Percentiles rank a stretch among this genome's conserved stretches.
Evolutionary conservation across 1,140 invertebrate species (phyloP).

Genomic region (Hypsibius dujardini): DNA sequence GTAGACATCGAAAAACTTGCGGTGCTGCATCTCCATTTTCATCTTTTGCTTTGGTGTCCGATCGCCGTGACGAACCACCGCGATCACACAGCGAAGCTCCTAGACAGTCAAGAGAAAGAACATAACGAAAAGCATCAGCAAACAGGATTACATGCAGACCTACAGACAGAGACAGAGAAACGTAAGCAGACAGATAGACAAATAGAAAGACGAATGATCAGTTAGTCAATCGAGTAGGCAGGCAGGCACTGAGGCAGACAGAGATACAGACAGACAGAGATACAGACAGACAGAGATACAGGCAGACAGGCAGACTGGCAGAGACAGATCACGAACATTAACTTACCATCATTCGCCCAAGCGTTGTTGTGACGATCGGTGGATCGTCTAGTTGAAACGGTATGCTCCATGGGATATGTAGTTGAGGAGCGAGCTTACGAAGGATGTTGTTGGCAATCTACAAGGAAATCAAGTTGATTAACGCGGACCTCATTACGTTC

Average conservation of each 20-base stretch:
- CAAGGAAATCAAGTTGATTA: conserved; percentile 22
- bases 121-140: too few species aligned
- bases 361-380: conserved; percentile 93
- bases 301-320: too few species aligned
- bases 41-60: conserved; percentile 99
- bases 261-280: too few species aligned
- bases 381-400: conserved; percentile 94
- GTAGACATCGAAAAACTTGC: conserved; percentile 40
- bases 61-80: conserved; percentile 92
- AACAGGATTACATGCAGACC: too few species aligned
- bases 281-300: too few species aligned
- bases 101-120: too few species aligned
- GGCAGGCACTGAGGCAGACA: too few species aligned
- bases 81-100: conserved; percentile 87
- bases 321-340: too few species aligned
- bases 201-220: too few species aligned
- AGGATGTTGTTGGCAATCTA: conserved; percentile 58
- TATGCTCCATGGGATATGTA: conserved; percentile 89
- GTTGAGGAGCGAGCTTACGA: conserved; percentile 70
- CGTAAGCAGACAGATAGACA: too few species aligned
- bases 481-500: conserved; percentile 21
- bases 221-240: too few species aligned
- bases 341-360: conserved; percentile 68
- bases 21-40: conserved; percentile 98
- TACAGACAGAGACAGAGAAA: too few species aligned